A percentile compares a stretch with the other conserved stretches of the same genome.
Evolutionary conservation across 2,888 invertebrate species (phyloP).

Genomic region (Anarsia innoxiella): DNA sequence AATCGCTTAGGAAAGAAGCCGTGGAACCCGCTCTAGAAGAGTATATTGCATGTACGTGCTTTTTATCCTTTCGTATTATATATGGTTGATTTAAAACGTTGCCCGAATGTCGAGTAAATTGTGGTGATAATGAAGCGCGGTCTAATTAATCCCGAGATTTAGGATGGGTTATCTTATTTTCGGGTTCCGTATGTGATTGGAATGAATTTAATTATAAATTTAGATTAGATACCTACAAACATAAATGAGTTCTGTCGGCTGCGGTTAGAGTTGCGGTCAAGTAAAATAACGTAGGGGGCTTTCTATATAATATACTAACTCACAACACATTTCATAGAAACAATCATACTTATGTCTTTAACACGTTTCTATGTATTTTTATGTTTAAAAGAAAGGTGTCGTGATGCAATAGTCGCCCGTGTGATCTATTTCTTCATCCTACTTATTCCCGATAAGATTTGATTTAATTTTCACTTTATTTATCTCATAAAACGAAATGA

Average conservation of each 20-base stretch:
- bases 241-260: conserved; percentile 1
- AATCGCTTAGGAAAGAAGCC: conserved; percentile 65
- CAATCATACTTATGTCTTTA: no score
- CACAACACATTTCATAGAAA: no score
- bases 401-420: no score
- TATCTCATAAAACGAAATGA: no score
- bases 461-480: no score
- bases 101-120: conserved; percentile 1
- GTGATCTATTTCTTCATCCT: no score
- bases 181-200: background rate
- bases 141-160: conserved; percentile 6
- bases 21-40: conserved; percentile 9
- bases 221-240: background rate
- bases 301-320: no score
- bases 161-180: conserved; percentile 5
- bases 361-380: no score
- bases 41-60: conserved; percentile 14
- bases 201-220: conserved; percentile 1
- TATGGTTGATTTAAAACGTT: conserved; percentile 12
- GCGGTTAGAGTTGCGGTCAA: background rate
- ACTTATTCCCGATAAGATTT: no score
- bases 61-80: conserved; percentile 12
- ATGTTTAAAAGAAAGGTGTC: no score
- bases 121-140: conserved; percentile 9
- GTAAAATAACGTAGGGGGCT: no score